Evolutionary conservation across 1,140 invertebrate species (phyloP).

Genomic region (Euura lappo): DNA sequence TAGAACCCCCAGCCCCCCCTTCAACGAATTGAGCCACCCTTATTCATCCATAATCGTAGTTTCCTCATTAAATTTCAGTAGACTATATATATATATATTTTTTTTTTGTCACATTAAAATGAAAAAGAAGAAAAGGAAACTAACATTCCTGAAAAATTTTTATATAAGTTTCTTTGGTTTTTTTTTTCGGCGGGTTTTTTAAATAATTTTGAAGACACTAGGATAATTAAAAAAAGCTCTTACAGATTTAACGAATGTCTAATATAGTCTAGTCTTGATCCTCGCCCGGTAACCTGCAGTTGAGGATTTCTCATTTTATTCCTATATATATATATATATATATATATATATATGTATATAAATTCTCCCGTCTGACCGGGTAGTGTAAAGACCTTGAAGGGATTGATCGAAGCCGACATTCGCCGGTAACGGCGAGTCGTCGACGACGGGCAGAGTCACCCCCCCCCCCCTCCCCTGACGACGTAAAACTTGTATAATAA

Average conservation of each 20-base stretch:
- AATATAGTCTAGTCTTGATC: too few species aligned
- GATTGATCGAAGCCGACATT: constrained; percentile 30
- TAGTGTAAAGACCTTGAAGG: constrained; percentile 30
- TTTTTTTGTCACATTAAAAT: too few species aligned
- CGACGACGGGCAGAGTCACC: background rate
- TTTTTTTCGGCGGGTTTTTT: background rate
- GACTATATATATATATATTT: too few species aligned
- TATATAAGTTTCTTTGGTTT: background rate
- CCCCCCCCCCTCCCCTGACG: background rate
- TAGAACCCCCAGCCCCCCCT: too few species aligned
- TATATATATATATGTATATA: too few species aligned
- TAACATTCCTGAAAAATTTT: too few species aligned
- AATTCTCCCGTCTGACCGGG: constrained; percentile 21
- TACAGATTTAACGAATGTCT: too few species aligned
- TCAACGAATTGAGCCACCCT: background rate
- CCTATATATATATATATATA: background rate
- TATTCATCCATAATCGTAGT: background rate
- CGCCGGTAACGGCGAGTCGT: background rate
- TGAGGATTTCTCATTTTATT: constrained; percentile 24
- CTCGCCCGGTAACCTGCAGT: too few species aligned
- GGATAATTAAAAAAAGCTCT: too few species aligned
- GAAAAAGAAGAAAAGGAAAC: too few species aligned
- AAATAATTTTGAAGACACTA: too few species aligned
- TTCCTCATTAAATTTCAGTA: too few species aligned
- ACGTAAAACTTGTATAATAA: background rate